phyloP scores from a whole-genome alignment of 92 coral and sea anemone genomes.

The Epizoanthus stellaris region DNA sequence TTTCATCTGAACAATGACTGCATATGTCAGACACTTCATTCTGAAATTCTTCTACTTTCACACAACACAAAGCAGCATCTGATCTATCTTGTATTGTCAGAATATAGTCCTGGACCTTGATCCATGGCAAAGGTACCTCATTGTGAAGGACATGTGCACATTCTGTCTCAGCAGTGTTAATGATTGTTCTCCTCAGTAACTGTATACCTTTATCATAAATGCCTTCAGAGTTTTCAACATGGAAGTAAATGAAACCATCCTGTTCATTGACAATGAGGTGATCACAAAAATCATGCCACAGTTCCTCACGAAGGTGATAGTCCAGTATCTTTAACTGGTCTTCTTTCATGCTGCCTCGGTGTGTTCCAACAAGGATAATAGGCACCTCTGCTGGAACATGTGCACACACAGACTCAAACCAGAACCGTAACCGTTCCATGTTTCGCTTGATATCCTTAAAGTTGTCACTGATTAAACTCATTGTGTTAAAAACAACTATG shows the following conservation, averaged over 20 bases:
- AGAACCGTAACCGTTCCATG: conserved; percentile 48
- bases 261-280: conserved; percentile 46
- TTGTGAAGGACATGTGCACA: background rate
- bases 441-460: conserved; percentile 1
- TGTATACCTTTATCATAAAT: conserved; percentile 44
- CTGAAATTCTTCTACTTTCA: conserved; percentile 46
- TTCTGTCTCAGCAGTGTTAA: conserved; percentile 35
- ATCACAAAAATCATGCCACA: conserved; percentile 51
- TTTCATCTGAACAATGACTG: conserved; percentile 29
- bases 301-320: conserved; percentile 21
- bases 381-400: conserved; percentile 44
- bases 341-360: conserved; percentile 32
- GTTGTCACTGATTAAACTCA: background rate
- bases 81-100: conserved; percentile 3
- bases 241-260: conserved; percentile 53
- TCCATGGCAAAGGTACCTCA: conserved; percentile 61
- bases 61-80: conserved; percentile 26
- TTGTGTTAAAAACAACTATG: conserved; percentile 51
- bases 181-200: conserved; percentile 35
- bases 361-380: conserved; percentile 63
- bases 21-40: background rate
- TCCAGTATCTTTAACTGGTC: conserved; percentile 4
- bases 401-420: conserved; percentile 65
- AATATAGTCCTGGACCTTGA: conserved; percentile 59
- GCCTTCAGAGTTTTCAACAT: conserved; percentile 60